Base-by-base conservation (phyloP, 2,888 invertebrate species). In the Aelia acuminata region DNA sequence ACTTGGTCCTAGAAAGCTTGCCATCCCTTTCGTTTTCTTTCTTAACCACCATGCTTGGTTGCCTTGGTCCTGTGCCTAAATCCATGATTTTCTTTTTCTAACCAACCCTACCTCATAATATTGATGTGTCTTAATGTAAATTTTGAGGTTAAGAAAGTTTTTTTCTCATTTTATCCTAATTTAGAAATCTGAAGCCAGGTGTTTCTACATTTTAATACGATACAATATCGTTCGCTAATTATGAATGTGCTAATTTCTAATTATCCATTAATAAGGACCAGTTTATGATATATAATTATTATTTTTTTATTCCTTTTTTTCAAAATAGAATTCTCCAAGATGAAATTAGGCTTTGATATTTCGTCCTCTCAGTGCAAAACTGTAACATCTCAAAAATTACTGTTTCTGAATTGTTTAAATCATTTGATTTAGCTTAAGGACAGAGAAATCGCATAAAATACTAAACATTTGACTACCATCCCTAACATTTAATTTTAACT, bases 1-100 rank as follows among this genome's bases (percentile, higher is more conserved):
- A 87, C 70, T 87, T 87, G 20, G 87, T 87, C 31, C 70, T 57
- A 1, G 63, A 63, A n/a, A 63, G 22, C 47, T 57, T 87, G 20
- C 87, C 87, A 53, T 22, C 20, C 18, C 18, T 57, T 39, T 63
- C 87, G 22, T 70, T 39, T 22, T 35, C 31, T 47, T 57, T 70
- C 87, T 63, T 63, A 8, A 87, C 87, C 18, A 87, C 35, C 47
- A 87, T 47, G 80, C 43, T 47, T 31, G 80, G 80, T 3, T 80
- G 80, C 80, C 43, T 47, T 13, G 80, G 80, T 47, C 80, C 80
- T 43, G 43, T 39, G 80, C 39, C 80, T 80, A 80, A 80, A 39
- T 80, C 80, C 80, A 80, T 80, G 22, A 47, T n/a, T 47, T 47
- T 47, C n/a, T 13, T 80, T 80, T 80, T n/a, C n/a, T 43, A 80